Evolutionary conservation across 37 sponge, comb jelly and placozoan species (phyloP).

Genomic region (Haliclona indistincta): DNA sequence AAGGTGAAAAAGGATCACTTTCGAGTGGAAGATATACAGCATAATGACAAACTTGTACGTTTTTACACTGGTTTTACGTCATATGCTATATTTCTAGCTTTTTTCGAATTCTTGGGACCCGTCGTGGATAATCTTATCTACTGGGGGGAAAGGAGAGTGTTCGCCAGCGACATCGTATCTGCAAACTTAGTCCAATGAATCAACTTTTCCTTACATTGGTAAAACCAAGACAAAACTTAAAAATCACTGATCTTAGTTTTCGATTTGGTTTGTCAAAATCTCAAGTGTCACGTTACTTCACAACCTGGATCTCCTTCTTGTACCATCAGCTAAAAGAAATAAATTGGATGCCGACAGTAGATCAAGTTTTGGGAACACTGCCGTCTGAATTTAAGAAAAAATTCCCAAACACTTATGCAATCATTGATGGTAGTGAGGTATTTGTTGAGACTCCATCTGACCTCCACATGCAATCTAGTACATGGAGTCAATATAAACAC

Average conservation of each 20-base stretch:
- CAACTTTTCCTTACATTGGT: conserved; percentile 30
- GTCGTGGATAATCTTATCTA: conserved; percentile 37
- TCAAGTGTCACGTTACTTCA: conserved; percentile 32
- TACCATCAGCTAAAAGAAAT: conserved; percentile 48
- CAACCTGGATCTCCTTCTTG: conserved; percentile 43
- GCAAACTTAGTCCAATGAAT: conserved; percentile 39
- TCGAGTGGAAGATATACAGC: conserved; percentile 7
- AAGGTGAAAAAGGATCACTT: background rate
- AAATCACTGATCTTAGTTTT: conserved; percentile 19
- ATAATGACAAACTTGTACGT: conserved; percentile 24
- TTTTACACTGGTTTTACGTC: conserved; percentile 51
- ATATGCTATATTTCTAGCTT: conserved; percentile 31
- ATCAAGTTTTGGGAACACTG: conserved; percentile 45
- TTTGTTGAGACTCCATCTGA: conserved; percentile 46
- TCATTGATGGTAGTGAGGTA: conserved; percentile 66
- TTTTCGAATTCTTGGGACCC: conserved; percentile 55
- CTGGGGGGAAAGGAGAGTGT: conserved; percentile 35
- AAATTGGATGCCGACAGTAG: conserved; percentile 29
- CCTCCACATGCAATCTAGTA: conserved; percentile 54
- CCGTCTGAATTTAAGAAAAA: conserved; percentile 26
- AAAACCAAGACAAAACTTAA: conserved; percentile 32
- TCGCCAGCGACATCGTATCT: conserved; percentile 1
- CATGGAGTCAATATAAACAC: conserved; percentile 58
- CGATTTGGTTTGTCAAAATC: conserved; percentile 27
- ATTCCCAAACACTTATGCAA: conserved; percentile 48